These are phyloP conservation scores for Tetranychus truncatus DNA, from an alignment of 2,888 invertebrate species.

Conservation along the genomic window DNA sequence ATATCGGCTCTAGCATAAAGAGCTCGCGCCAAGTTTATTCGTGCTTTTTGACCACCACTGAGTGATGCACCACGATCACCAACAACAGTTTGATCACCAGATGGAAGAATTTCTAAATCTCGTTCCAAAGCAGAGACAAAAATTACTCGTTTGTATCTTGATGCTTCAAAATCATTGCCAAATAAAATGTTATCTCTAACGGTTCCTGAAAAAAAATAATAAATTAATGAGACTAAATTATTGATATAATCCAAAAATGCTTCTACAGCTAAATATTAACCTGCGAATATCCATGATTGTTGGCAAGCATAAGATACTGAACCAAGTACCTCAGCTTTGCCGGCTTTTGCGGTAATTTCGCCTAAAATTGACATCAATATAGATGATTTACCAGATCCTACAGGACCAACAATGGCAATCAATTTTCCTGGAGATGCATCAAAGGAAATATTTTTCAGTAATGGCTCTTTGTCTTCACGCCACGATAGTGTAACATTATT, in stretches of 20 bases:
- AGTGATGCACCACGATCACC: slow-evolving; percentile 42
- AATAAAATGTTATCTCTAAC: slow-evolving; percentile 83
- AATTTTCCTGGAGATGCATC: background rate
- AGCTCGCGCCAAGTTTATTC: slow-evolving; percentile 36
- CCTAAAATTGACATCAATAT: background rate
- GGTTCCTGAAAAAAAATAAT: slow-evolving; percentile 31
- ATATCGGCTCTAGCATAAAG: slow-evolving; percentile 26
- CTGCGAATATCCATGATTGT: slow-evolving; percentile 51
- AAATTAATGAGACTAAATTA: too few species aligned
- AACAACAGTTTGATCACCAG: slow-evolving; percentile 36
- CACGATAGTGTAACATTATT: too few species aligned
- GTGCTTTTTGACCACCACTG: slow-evolving; percentile 41
- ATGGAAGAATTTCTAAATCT: slow-evolving; percentile 36
- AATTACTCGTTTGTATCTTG: slow-evolving; percentile 37
- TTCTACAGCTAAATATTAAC: slow-evolving; percentile 25
- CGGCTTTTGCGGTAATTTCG: background rate
- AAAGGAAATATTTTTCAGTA: background rate
- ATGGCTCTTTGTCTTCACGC: background rate
- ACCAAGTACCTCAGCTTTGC: slow-evolving; percentile 27
- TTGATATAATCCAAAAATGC: too few species aligned
- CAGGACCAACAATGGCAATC: background rate
- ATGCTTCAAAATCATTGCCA: slow-evolving; percentile 46
- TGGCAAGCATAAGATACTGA: slow-evolving; percentile 35
- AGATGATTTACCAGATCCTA: background rate
- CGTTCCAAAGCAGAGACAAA: slow-evolving; percentile 40